Evolutionary conservation across 2,888 invertebrate genomes (phyloP).

Genomic region (Apotomis capreana): DNA sequence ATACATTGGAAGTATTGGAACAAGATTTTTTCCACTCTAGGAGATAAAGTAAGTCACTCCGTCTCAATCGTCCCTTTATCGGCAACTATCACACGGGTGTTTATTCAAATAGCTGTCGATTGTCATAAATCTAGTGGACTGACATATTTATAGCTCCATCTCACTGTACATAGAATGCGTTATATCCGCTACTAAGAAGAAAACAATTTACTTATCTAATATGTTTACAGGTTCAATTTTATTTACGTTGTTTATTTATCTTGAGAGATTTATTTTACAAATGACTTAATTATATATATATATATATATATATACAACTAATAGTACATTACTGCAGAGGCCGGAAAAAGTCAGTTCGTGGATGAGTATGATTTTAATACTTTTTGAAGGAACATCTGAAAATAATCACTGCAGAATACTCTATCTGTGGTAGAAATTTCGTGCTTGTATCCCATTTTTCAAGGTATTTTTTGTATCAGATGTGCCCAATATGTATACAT

Average conservation of each 20-base stretch:
- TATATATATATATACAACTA: no score
- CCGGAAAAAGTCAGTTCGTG: no score
- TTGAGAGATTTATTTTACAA: not conserved
- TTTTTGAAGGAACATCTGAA: no score
- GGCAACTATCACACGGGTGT: conserved; percentile 62
- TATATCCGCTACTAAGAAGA: conserved; percentile 54
- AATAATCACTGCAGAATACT: no score
- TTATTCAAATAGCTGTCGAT: conserved; percentile 72
- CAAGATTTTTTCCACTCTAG: conserved; percentile 45
- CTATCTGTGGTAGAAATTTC: no score
- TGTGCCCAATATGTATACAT: no score
- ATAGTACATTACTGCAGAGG: no score
- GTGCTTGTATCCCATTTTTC: no score
- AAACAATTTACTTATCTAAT: not conserved
- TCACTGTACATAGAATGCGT: conserved; percentile 50
- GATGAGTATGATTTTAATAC: no score
- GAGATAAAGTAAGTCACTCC: conserved; percentile 46
- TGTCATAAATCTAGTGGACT: conserved; percentile 70
- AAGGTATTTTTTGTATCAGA: no score
- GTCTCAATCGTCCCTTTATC: conserved; percentile 58
- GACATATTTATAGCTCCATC: conserved; percentile 70
- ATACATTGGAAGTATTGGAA: conserved; percentile 53
- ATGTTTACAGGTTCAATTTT: not conserved
- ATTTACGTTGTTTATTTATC: not conserved
- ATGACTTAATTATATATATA: not conserved